These are phyloP conservation scores for Struthidea cinerea DNA, from an alignment of 2,113 vertebrate species.

Conservation along the genomic window DNA sequence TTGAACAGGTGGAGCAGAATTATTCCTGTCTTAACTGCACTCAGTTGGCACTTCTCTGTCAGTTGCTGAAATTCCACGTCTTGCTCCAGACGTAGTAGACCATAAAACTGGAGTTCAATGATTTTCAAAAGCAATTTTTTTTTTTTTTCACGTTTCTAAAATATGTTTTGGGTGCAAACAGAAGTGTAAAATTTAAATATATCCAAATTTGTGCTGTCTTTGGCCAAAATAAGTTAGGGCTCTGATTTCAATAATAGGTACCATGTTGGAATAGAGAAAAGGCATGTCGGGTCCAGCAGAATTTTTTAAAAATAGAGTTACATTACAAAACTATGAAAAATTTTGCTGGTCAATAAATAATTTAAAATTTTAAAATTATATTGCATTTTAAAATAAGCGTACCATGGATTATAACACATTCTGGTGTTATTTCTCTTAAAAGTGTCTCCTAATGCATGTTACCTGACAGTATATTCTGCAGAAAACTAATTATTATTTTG, in stretches of 20 bases:
- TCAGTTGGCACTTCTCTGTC: neutral
- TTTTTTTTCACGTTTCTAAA: neutral
- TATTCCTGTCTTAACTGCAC: neutral
- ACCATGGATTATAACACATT: rapidly evolving
- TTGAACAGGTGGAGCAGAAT: neutral
- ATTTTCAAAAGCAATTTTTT: neutral
- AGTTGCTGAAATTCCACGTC: neutral
- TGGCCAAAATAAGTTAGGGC: neutral
- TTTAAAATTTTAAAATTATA: neutral
- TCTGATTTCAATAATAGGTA: neutral
- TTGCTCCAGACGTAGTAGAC: neutral
- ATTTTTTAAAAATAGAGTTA: neutral
- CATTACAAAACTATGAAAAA: neutral
- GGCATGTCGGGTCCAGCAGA: neutral
- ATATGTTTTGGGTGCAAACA: neutral
- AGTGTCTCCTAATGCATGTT: neutral
- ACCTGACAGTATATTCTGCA: neutral
- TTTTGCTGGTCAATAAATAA: neutral
- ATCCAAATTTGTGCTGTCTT: neutral
- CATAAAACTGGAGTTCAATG: neutral
- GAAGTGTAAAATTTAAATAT: neutral
- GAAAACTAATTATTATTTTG: neutral
- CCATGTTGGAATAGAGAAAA: neutral
- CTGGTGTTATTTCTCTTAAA: neutral
- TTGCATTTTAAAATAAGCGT: neutral